phyloP scores from a whole-genome alignment of 2,113 vertebrate genomes.

The Eleginops maclovinus region DNA sequence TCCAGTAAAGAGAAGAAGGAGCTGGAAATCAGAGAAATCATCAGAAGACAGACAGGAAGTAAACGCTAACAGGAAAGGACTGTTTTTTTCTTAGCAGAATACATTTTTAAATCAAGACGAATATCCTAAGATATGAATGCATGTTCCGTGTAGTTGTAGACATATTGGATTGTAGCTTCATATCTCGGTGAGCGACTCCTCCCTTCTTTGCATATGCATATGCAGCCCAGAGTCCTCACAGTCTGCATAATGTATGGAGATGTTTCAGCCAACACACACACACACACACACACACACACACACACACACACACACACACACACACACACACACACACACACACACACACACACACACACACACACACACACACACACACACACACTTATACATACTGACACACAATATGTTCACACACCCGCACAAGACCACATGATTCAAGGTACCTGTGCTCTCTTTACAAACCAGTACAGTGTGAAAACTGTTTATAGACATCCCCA shows the following conservation, averaged over 20 bases:
- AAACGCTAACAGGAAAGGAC: too few species aligned
- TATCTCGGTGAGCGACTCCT: slow-evolving; percentile 7
- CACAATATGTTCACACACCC: not conserved
- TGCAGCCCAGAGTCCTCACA: slow-evolving; percentile 15
- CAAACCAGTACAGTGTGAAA: not conserved
- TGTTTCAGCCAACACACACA: not conserved
- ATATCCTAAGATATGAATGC: not conserved
- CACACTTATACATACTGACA: not conserved
- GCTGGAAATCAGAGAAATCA: too few species aligned
- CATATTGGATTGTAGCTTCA: not conserved
- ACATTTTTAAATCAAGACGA: too few species aligned
- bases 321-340: not conserved
- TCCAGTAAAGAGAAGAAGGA: too few species aligned
- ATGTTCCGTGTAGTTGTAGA: slow-evolving; percentile 5
- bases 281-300: not conserved
- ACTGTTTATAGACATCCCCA: not conserved
- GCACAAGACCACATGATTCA: not conserved
- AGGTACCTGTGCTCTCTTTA: not conserved
- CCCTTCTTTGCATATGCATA: slow-evolving; percentile 51
- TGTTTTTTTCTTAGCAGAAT: too few species aligned
- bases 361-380: not conserved
- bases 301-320: not conserved
- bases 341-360: not conserved
- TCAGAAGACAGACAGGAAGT: too few species aligned
- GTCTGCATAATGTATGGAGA: slow-evolving; percentile 24